phyloP scores from a whole-genome alignment of 2,797 vertebrate species.

The Sarcophilus harrisii region DNA sequence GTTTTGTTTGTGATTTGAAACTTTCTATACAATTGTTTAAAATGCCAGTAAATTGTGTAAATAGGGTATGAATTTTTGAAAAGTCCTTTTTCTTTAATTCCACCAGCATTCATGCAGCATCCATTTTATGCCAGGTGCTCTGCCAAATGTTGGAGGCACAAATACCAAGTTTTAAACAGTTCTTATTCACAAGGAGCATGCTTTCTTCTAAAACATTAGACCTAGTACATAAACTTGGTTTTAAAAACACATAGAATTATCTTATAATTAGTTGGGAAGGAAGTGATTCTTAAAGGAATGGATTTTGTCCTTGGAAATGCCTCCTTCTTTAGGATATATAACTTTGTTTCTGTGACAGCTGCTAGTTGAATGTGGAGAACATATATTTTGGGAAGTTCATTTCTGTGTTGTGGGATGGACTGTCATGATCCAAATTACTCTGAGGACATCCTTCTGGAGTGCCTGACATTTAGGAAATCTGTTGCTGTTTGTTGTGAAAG shows the following conservation, averaged over 20 bases:
- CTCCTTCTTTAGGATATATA: not conserved
- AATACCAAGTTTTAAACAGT: not conserved
- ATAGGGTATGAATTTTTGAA: not conserved
- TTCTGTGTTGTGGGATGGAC: not conserved
- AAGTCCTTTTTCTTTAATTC: not conserved
- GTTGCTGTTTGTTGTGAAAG: not conserved
- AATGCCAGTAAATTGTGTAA: not conserved
- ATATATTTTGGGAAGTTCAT: conserved; percentile 1
- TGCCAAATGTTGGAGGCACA: not conserved
- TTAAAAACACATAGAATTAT: not conserved
- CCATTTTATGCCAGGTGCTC: not conserved
- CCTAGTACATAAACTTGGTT: not conserved
- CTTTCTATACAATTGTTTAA: not conserved
- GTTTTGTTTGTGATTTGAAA: not conserved
- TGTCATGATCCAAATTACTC: not conserved
- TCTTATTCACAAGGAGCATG: not conserved
- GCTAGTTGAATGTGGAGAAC: not conserved
- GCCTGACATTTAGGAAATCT: not conserved
- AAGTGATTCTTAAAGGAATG: not conserved
- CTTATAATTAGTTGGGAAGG: not conserved
- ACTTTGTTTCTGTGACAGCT: not conserved
- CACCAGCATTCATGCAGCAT: not conserved
- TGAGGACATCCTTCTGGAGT: not conserved
- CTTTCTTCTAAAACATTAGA: not conserved
- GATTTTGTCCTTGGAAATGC: not conserved